These are phyloP conservation scores for Sitodiplosis mosellana DNA, from an alignment of 1,140 invertebrate species.

Conservation along the genomic window DNA sequence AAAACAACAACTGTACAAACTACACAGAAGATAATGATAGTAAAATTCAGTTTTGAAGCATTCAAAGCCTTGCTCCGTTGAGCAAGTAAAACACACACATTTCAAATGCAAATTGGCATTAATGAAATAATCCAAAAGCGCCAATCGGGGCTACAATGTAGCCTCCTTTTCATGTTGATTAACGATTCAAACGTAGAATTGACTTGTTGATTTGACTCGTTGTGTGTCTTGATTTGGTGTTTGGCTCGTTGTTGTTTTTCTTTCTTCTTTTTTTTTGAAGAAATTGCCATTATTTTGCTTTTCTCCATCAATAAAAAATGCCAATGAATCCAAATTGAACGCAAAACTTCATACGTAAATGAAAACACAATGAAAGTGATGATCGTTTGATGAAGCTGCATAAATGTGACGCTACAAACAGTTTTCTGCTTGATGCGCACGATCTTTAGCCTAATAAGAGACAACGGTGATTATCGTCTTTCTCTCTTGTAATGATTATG, in stretches of 20 bases:
- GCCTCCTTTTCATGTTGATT: neutral
- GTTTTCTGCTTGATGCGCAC: too few relatives aligned
- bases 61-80: neutral
- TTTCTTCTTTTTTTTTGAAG: too few relatives aligned
- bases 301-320: neutral
- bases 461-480: too few relatives aligned
- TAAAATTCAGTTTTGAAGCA: neutral
- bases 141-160: neutral
- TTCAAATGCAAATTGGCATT: neutral
- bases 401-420: too few relatives aligned
- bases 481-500: too few relatives aligned
- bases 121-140: neutral
- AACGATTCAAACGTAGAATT: neutral
- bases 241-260: too few relatives aligned
- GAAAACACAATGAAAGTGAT: neutral
- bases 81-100: neutral
- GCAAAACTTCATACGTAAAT: neutral
- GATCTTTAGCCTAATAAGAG: neutral
- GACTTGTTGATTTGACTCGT: neutral
- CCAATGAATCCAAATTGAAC: neutral
- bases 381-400: too few relatives aligned
- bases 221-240: too few relatives aligned
- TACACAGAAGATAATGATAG: neutral
- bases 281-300: neutral
- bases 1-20: neutral